Evolutionary conservation across 2,888 invertebrate species (phyloP), one percentile per base, ranked within the genome.

Genomic region (Camponotus fellah): DNA sequence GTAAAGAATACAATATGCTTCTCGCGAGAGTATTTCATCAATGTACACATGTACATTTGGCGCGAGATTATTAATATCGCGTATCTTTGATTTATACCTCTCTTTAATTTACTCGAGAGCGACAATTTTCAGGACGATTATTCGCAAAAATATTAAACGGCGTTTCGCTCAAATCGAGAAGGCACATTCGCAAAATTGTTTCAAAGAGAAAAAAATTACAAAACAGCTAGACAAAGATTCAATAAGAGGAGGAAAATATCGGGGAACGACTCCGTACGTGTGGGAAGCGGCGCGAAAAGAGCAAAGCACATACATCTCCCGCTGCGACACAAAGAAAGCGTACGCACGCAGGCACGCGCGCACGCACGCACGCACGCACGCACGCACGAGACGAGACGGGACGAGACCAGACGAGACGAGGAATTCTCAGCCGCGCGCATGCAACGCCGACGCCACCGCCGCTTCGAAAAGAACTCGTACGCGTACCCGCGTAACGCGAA

Each of bases 401-500:
- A 17, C 40, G 40, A 26, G 26, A 26, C 26, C 26, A 40, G 40
- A 46, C 43, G 43, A 43, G 12, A 34, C 40, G 40, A 9, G 49
- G n/a, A 32, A 66, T 66, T 21, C 43, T 21, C 37, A 32, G 9
- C 4, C 40, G 21, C 40, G 62, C 43, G 71, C 56, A 58, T 56
- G 66, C 77, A 76, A 66, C 56, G 49, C 64, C 64, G 62, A 66
- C 53, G 46, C 65, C 37, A 37, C 26, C 53, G 9, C n/a, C 56
- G 26, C 46, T 79, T 40, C 74, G 21, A 71, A 21, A 49, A 21
- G 46, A 43, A 32, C 71, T 58, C 40, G 43, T 49, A 53, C 34
- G 66, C 60, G 83, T 83, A 81, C 84, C 82, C 85, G 77, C 85
- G 69, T 83, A 43, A 66, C 68, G 72, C 72, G 83, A 75, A 81